These are phyloP conservation scores for Channa maculata DNA, from an alignment of 2,113 vertebrate genomes.

Conservation along the genomic window DNA sequence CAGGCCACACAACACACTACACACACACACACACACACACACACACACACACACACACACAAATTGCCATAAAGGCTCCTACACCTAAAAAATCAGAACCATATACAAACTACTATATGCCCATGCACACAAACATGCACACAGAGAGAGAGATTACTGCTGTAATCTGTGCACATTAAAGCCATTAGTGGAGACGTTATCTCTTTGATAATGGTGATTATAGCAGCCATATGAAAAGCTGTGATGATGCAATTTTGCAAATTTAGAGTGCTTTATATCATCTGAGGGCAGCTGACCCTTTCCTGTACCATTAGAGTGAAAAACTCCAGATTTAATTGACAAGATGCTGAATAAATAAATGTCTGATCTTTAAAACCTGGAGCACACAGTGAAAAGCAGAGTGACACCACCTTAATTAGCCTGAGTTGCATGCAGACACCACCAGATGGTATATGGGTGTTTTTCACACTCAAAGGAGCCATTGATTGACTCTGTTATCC, in stretches of 20 bases:
- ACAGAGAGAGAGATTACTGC: not conserved
- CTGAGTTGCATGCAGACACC: slow-evolving; percentile 29
- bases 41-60: not conserved
- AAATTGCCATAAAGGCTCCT: not conserved
- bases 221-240: slow-evolving; percentile 29
- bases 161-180: slow-evolving; percentile 60
- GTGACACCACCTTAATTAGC: slow-evolving; percentile 47
- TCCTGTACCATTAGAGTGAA: slow-evolving; percentile 32
- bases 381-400: slow-evolving; percentile 21
- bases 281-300: slow-evolving; percentile 21
- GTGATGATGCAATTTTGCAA: not conserved
- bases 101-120: not conserved
- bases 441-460: slow-evolving; percentile 60
- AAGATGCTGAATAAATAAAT: slow-evolving; percentile 11
- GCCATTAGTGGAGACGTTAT: slow-evolving; percentile 61
- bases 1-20: slow-evolving; percentile 3
- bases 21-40: not conserved
- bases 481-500: slow-evolving; percentile 55
- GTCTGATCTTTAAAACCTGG: slow-evolving; percentile 14
- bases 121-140: not conserved
- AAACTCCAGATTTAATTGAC: slow-evolving; percentile 16
- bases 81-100: not conserved
- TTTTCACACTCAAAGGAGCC: slow-evolving; percentile 41
- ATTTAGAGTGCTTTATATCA: slow-evolving; percentile 38
- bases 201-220: slow-evolving; percentile 41